A percentile compares a stretch with the other conserved stretches of the same genome.
Evolutionary conservation across 2,888 invertebrate genomes (phyloP).

Genomic region (Chrysina gloriosa): DNA sequence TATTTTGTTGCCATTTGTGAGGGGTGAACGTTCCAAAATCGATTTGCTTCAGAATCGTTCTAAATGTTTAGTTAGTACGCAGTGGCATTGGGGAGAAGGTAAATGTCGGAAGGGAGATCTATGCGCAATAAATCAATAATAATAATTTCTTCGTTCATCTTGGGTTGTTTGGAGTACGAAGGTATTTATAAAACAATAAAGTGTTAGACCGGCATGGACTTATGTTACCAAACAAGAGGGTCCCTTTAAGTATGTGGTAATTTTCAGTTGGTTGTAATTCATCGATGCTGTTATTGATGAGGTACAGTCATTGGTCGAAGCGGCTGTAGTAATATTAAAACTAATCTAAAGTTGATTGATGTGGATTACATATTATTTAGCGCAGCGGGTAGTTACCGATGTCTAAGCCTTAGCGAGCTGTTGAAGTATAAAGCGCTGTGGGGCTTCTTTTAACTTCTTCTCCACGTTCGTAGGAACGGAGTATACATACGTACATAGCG

Average conservation of each 20-base stretch:
- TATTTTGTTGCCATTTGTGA: no score
- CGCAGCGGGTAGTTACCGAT: slow-evolving; percentile 55
- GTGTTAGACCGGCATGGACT: slow-evolving; percentile 15
- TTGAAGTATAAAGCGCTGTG: slow-evolving; percentile 51
- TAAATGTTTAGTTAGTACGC: not conserved
- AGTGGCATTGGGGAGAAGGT: not conserved
- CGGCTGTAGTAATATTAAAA: slow-evolving; percentile 54
- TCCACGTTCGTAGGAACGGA: slow-evolving; percentile 6
- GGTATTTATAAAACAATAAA: slow-evolving; percentile 33
- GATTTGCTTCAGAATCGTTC: no score
- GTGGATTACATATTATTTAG: slow-evolving; percentile 57
- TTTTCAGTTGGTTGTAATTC: slow-evolving; percentile 41
- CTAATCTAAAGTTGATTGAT: slow-evolving; percentile 58
- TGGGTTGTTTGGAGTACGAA: not conserved
- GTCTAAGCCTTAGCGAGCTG: slow-evolving; percentile 51
- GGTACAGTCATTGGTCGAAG: slow-evolving; percentile 42
- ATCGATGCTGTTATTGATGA: slow-evolving; percentile 44
- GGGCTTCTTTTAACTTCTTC: slow-evolving; percentile 28
- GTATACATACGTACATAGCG: not conserved
- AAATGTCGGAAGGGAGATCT: not conserved
- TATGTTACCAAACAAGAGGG: slow-evolving; percentile 34
- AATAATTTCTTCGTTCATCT: slow-evolving; percentile 2
- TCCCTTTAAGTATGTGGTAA: slow-evolving; percentile 40
- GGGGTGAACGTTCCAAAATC: no score
- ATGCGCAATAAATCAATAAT: slow-evolving; percentile 18